A percentile compares a stretch with the other conserved stretches of the same genome.
Evolutionary conservation across 2,888 invertebrate genomes (phyloP).

Genomic region (Globia sparganii): DNA sequence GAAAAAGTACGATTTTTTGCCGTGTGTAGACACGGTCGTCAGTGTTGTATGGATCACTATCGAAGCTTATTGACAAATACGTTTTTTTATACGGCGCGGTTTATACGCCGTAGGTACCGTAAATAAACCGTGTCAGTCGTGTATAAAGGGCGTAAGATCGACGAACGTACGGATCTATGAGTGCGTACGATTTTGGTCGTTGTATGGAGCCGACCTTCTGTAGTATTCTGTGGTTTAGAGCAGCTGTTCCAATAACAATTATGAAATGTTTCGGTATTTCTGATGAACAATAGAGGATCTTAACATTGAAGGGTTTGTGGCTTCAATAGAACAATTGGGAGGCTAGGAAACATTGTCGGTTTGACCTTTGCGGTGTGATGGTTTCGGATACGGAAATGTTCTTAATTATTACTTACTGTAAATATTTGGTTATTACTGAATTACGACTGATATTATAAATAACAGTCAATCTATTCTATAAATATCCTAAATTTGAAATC

Average conservation of each 20-base stretch:
- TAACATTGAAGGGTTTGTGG: constrained; percentile 28
- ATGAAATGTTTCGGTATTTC: constrained; percentile 22
- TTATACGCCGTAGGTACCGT: too few species aligned
- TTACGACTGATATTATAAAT: not conserved
- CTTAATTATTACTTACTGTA: not conserved
- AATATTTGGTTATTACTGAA: not conserved
- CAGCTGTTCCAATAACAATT: constrained; percentile 27
- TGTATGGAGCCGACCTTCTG: not conserved
- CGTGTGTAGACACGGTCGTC: too few species aligned
- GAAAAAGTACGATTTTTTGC: too few species aligned
- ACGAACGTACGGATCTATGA: not conserved
- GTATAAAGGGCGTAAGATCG: too few species aligned
- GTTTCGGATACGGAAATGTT: constrained; percentile 7
- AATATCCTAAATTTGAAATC: too few species aligned
- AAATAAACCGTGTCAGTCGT: too few species aligned
- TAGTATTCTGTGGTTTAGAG: not conserved
- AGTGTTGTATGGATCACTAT: too few species aligned
- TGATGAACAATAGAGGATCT: constrained; percentile 21
- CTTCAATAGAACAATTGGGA: constrained; percentile 9
- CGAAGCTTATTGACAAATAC: too few species aligned
- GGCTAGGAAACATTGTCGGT: constrained; percentile 19
- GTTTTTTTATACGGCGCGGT: too few species aligned
- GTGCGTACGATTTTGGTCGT: not conserved
- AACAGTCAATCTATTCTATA: too few species aligned
- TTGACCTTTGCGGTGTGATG: constrained; percentile 1